Evolutionary conservation across 1,140 invertebrate genomes (phyloP), one percentile per base, ranked within the genome.

Genomic region (Diprion similis): DNA sequence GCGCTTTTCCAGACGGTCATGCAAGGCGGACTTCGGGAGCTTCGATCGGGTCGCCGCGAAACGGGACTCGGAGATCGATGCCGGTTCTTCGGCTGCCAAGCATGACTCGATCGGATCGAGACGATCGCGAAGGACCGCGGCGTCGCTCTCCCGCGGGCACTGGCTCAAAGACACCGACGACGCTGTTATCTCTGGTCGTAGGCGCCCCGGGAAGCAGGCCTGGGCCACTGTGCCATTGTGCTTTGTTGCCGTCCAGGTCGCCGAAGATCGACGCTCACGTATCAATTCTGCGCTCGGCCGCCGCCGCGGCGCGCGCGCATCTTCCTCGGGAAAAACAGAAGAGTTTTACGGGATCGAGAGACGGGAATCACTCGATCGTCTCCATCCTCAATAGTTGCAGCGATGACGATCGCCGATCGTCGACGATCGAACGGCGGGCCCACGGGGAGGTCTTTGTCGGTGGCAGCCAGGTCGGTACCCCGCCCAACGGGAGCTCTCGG

Each of bases 91-190:
- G 24, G 18, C 67, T 19, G 15, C 46, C 18, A 70, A 70, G 10
- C 46, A 17, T 19, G 69, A 70, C 46, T 70, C 69, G 37, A 46
- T 17, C 13, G 4, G 69, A 70, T 70, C 69, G 69, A 46, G 15
- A 7, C 19, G 69, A 70, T 70, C 69, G 69, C 8, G 15, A 7
- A 73, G 73, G 76, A 78, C 78, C 78, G 77, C 51, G 51, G 75
- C 73, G 46, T 78, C 77, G 79, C 79, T 80, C 79, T 79, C 75
- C 80, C 78, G 79, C 78, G 78, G 77, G 73, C 78, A 79, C 73
- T 73, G 77, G 77, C 77, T 84, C 84, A 86, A 86, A 86, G 85
- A 79, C 76, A 78, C 82, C 81, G 83, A 82, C 83, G 78, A 77
- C 77, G 11, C 47, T 75, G 81, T 85, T 85, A 85, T 86, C 84